Base-by-base conservation (phyloP, 1,140 invertebrate genomes). In the Capitella teleta region DNA sequence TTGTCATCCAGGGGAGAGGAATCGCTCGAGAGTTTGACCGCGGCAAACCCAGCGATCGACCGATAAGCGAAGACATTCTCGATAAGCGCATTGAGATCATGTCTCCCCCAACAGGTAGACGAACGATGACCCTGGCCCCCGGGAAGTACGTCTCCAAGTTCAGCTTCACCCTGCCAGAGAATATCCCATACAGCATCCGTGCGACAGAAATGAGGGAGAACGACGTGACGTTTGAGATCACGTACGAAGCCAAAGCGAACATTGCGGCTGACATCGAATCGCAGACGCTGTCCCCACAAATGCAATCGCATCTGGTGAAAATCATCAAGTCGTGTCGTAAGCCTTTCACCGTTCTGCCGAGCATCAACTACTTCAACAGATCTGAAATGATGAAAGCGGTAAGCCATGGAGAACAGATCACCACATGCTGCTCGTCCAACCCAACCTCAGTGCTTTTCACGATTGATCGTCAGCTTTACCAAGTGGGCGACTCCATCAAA, bases 81-180 rank as follows among this genome's bases (percentile, higher is more conserved):
- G 55, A 50, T 36, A 67, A 67, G 47, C 48, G 61, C 19, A 61
- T 55, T 0, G 61, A 55, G 48, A 52, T 66, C 1, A 59, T 67
- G n/a, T 62, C 62, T 12, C 55, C 58, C 0, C 47, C 53, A 0
- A 60, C 66, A 36, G 57, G 56, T 2, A 38, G 44, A 34, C 58
- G 57, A 57, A 61, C 49, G 19, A 59, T 58, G 14, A 42, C 66
- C 3, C 51, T 67, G 14, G 62, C 57, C 2, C 58, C 61, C 12
- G 65, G 65, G 19, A 57, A 61, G 38, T 67, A 67, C 51, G 51
- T 61, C 0, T 63, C 63, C 21, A 60, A 56, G 6, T 67, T 67
- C 38, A 54, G 48, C 34, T 56, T 61, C 37, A 42, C 51, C 10
- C 56, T 67, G 3, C 63, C 65, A 3, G 42, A 54, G n/a, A 44